Evolutionary conservation across 35 echinoderm and acorn worm species (phyloP).

Genomic region (Apostichopus japonicus): DNA sequence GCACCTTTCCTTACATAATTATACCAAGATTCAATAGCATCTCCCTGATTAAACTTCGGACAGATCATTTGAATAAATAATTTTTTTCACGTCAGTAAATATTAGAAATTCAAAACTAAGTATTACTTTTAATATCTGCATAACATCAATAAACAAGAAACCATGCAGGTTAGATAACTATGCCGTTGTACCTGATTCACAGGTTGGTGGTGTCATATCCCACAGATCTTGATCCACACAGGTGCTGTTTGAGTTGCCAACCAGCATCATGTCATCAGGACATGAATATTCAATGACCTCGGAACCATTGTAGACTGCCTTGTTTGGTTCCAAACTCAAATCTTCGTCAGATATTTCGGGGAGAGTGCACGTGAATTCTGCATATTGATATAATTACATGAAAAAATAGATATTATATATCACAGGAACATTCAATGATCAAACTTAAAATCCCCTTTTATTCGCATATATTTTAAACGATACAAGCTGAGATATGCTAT

Average conservation of each 20-base stretch:
- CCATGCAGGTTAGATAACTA: background rate
- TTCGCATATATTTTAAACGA: too few species aligned
- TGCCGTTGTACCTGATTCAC: background rate
- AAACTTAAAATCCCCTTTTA: too few species aligned
- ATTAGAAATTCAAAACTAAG: too few species aligned
- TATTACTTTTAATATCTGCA: too few species aligned
- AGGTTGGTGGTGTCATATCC: background rate
- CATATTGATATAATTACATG: background rate
- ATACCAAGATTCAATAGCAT: too few species aligned
- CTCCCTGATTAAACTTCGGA: too few species aligned
- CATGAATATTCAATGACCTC: slow-evolving; percentile 1
- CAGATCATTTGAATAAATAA: too few species aligned
- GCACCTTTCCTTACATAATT: too few species aligned
- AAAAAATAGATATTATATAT: background rate
- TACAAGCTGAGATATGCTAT: too few species aligned
- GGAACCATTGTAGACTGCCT: background rate
- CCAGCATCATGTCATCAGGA: background rate
- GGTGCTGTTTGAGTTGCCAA: background rate
- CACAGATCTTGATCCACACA: background rate
- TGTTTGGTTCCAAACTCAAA: background rate
- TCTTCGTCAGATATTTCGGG: background rate
- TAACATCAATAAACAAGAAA: too few species aligned
- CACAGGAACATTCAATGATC: too few species aligned
- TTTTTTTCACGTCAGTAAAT: too few species aligned
- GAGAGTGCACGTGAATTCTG: background rate